Evolutionary conservation across 2,113 vertebrate genomes (phyloP).

Genomic region (Chaenogobius annularis): DNA sequence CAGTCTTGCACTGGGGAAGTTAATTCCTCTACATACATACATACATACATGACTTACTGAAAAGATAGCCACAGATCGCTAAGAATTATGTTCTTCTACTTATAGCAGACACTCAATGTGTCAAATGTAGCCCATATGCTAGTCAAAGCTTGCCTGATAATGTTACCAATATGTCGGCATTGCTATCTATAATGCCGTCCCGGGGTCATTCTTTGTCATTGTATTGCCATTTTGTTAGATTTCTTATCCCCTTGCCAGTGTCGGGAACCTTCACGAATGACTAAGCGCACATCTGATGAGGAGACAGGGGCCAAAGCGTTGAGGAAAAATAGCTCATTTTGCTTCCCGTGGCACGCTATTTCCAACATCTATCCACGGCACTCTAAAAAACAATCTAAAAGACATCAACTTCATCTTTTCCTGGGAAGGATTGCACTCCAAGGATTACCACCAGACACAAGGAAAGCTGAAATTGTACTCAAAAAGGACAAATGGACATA

Average conservation of each 20-base stretch:
- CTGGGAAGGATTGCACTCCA: slow-evolving; percentile 37
- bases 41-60: background rate
- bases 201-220: background rate
- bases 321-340: slow-evolving; percentile 66
- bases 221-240: slow-evolving; percentile 18
- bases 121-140: slow-evolving; percentile 21
- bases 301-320: slow-evolving; percentile 47
- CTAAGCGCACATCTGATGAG: slow-evolving; percentile 51
- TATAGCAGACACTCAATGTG: slow-evolving; percentile 5
- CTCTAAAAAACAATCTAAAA: slow-evolving; percentile 60
- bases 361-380: slow-evolving; percentile 50
- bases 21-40: background rate
- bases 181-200: slow-evolving; percentile 21
- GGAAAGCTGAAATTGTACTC: slow-evolving; percentile 17
- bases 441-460: slow-evolving; percentile 61
- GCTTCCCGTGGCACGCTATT: slow-evolving; percentile 58
- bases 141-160: slow-evolving; percentile 6
- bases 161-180: slow-evolving; percentile 23
- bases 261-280: slow-evolving; percentile 67
- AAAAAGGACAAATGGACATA: slow-evolving; percentile 46
- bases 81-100: slow-evolving; percentile 1
- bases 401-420: slow-evolving; percentile 61
- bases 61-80: background rate
- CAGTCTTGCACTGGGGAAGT: background rate
- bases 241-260: slow-evolving; percentile 38